A percentile compares a stretch with the other conserved stretches of the same genome.
Conservation (phyloP, 2,888 invertebrate species). For the Trissoscelio sp. region DNA sequence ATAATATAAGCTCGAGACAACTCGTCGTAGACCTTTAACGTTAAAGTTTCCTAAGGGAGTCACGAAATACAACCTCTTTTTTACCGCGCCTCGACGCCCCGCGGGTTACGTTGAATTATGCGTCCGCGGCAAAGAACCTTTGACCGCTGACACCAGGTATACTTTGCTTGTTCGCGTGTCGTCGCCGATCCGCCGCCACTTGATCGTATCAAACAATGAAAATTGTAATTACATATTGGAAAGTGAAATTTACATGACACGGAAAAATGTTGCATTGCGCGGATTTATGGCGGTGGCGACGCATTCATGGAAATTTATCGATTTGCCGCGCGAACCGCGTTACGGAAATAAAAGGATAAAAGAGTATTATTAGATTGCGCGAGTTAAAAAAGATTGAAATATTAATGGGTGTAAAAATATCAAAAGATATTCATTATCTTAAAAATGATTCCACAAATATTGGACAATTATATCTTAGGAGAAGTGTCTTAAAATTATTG, state of each 20-base stretch:
- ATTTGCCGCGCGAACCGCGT: neutral
- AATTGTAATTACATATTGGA: conserved; percentile 51
- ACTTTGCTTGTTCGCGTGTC: conserved; percentile 39
- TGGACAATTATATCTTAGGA: too few relatives aligned
- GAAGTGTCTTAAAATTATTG: too few relatives aligned
- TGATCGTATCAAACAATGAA: conserved; percentile 33
- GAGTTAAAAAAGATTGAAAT: neutral
- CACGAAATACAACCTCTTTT: conserved; percentile 60
- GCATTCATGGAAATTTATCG: conserved; percentile 31
- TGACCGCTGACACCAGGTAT: conserved; percentile 23
- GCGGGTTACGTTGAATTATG: conserved; percentile 56
- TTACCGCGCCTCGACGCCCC: conserved; percentile 14
- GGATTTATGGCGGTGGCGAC: conserved; percentile 16
- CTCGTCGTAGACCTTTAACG: conserved; percentile 66
- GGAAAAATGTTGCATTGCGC: neutral
- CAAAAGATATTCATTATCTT: too few relatives aligned
- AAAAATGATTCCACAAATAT: too few relatives aligned
- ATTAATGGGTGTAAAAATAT: too few relatives aligned
- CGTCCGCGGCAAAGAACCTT: conserved; percentile 35
- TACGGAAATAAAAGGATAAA: conserved; percentile 13
- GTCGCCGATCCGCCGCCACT: conserved; percentile 23
- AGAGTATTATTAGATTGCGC: conserved; percentile 9
- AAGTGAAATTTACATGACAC: conserved; percentile 33
- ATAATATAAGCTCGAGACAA: too few relatives aligned
- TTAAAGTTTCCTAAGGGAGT: conserved; percentile 60